These are phyloP conservation scores for Chondrilla cf. caribensis DNA, from an alignment of 37 sponge, comb jelly and placozoan species.

Conservation along the genomic window DNA sequence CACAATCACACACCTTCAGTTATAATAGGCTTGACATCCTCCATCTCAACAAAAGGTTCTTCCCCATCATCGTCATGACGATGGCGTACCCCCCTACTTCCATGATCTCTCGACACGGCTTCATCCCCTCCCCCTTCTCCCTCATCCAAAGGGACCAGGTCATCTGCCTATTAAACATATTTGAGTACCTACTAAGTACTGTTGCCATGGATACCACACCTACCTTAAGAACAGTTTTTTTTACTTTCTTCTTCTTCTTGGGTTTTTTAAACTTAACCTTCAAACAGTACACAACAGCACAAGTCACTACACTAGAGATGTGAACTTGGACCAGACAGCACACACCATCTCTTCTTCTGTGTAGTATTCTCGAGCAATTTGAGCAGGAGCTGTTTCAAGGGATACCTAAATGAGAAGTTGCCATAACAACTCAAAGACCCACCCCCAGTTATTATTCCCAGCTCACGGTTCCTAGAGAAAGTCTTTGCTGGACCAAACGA, in stretches of 20 bases:
- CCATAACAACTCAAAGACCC: too few relatives aligned
- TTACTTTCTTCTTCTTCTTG: slow-evolving; percentile 72
- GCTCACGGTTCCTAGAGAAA: slow-evolving; percentile 38
- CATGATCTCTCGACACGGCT: background rate
- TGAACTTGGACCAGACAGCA: too few relatives aligned
- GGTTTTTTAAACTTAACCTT: slow-evolving; percentile 77
- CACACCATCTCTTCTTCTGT: slow-evolving; percentile 85
- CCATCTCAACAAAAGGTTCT: background rate
- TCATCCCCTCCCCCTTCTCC: background rate
- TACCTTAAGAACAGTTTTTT: slow-evolving; percentile 25
- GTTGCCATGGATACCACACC: background rate
- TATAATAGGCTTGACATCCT: background rate
- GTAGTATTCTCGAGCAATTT: slow-evolving; percentile 80
- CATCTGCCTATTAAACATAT: slow-evolving; percentile 13
- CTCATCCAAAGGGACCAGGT: background rate
- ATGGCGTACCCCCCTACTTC: background rate
- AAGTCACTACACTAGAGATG: background rate
- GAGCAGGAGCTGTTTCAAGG: slow-evolving; percentile 38
- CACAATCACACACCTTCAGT: background rate
- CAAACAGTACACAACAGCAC: slow-evolving; percentile 3
- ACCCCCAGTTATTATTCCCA: background rate
- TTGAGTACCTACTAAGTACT: background rate
- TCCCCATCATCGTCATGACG: background rate
- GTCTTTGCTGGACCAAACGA: slow-evolving; percentile 27
- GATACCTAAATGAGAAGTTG: slow-evolving; percentile 36